Conservation (phyloP, 2,113 vertebrate species). For the Zosterops japonicus region DNA sequence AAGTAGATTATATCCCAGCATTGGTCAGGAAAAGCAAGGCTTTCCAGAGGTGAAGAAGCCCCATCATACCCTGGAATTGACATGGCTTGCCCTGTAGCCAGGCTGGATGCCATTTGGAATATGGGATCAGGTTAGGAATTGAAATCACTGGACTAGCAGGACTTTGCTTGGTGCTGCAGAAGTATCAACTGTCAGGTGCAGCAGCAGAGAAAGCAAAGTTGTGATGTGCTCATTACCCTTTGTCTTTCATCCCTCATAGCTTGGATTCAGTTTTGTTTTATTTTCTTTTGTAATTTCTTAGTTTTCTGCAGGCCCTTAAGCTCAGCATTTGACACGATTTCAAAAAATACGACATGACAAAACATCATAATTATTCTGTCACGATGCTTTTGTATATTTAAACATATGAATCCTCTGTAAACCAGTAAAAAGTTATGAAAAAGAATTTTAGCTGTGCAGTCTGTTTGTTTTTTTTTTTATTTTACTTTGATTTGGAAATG, state of each 20-base stretch:
- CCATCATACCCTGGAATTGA: background rate
- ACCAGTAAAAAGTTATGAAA: slow-evolving; percentile 14
- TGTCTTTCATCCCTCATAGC: background rate
- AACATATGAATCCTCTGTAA: slow-evolving; percentile 6
- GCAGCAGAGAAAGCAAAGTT: background rate
- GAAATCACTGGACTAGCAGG: background rate
- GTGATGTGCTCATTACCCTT: background rate
- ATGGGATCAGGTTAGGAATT: background rate
- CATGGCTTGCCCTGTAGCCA: background rate
- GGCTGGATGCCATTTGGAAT: background rate
- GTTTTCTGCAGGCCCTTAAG: background rate
- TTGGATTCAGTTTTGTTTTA: background rate
- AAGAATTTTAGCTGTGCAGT: slow-evolving; percentile 14
- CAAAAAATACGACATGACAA: slow-evolving; percentile 1
- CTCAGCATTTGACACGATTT: background rate
- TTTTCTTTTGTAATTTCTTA: background rate
- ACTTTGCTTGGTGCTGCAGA: background rate
- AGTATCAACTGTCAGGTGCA: background rate
- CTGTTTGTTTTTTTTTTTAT: background rate
- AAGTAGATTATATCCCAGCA: background rate
- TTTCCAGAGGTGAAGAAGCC: background rate
- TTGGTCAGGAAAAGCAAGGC: background rate
- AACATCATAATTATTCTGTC: slow-evolving; percentile 24
- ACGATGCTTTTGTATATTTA: background rate
- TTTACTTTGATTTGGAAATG: slow-evolving; percentile 48